Percentiles rank a stretch among this genome's conserved stretches.
Evolutionary conservation across 2,113 vertebrate genomes (phyloP).

Genomic region (Trematocara marginatum): DNA sequence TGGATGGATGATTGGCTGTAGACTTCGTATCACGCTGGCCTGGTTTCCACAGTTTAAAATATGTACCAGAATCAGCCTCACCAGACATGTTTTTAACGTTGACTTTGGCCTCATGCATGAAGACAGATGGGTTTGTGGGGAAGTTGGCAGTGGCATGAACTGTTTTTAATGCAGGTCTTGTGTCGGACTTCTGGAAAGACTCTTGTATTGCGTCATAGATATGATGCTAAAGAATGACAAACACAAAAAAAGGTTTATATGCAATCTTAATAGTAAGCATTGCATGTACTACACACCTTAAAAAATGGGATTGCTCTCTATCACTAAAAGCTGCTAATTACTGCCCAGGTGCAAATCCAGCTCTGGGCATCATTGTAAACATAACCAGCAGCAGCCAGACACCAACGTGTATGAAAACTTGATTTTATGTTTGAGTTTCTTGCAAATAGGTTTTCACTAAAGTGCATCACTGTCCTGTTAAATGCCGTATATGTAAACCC

Average conservation of each 20-base stretch:
- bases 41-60: neutral
- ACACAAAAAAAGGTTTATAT: neutral
- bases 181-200: neutral
- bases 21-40: rapidly evolving
- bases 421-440: neutral
- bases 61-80: neutral
- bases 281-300: neutral
- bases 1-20: neutral
- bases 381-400: neutral
- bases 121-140: neutral
- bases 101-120: neutral
- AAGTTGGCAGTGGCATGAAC: neutral
- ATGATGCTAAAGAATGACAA: neutral
- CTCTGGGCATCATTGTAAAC: neutral
- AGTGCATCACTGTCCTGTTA: neutral
- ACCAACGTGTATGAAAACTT: neutral
- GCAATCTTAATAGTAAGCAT: neutral
- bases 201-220: neutral
- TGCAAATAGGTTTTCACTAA: neutral
- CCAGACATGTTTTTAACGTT: neutral
- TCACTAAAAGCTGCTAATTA: too few relatives aligned
- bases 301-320: neutral
- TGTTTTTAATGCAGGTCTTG: neutral
- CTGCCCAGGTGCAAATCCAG: neutral
- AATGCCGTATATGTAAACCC: rapidly evolving